These are phyloP conservation scores for Anthonomus grandis DNA, from an alignment of 1,140 invertebrate genomes.

Conservation along the genomic window DNA sequence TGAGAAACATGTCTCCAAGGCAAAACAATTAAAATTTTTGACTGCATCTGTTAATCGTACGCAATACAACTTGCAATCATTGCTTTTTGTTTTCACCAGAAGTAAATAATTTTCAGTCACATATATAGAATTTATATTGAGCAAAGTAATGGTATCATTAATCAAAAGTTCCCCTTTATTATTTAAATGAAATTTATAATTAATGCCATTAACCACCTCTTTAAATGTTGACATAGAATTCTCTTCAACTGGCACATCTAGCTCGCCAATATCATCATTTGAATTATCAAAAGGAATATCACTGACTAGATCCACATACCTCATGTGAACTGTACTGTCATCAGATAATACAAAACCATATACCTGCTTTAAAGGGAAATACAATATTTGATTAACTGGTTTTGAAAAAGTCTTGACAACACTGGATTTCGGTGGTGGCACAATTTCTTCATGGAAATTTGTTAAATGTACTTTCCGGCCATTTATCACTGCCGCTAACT, in stretches of 20 bases:
- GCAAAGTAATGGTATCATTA: conserved; percentile 18
- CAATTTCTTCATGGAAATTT: conserved; percentile 25
- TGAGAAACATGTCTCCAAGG: conserved; percentile 12
- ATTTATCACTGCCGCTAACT: conserved; percentile 29
- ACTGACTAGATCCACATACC: conserved; percentile 2
- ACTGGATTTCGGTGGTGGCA: conserved; percentile 28
- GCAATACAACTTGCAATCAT: conserved; percentile 13
- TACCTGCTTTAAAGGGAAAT: conserved; percentile 7
- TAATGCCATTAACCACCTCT: not conserved
- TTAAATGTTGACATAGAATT: conserved; percentile 4
- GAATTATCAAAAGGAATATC: not conserved
- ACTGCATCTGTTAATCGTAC: conserved; percentile 3
- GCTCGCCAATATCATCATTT: not conserved
- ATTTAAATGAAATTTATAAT: conserved; percentile 15
- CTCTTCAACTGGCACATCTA: not conserved
- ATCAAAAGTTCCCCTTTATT: conserved; percentile 25
- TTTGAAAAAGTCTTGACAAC: conserved; percentile 12
- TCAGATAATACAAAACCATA: conserved; percentile 13
- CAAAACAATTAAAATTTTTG: not conserved
- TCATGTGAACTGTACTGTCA: not conserved
- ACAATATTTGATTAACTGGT: conserved; percentile 30
- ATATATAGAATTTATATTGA: conserved; percentile 25
- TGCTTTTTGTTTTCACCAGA: conserved; percentile 14
- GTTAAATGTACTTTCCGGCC: conserved; percentile 26
- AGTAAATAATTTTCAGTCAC: conserved; percentile 29